These are phyloP conservation scores for Chironomus riparius DNA, from an alignment of 2,888 invertebrate species.

Conservation along the genomic window DNA sequence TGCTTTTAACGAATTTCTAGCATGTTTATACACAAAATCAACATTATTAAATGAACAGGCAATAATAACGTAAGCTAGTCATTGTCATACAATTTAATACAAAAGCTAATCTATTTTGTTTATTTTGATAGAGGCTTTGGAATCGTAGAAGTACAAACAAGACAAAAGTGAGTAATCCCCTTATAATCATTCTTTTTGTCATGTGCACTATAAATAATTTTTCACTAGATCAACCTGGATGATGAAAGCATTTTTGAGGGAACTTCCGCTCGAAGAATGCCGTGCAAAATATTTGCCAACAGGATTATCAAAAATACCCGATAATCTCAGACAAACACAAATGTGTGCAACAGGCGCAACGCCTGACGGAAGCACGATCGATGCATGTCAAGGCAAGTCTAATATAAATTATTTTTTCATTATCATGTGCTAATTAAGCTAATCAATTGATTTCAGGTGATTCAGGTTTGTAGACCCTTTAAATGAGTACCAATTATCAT, in stretches of 20 bases:
- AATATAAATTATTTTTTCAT: background rate
- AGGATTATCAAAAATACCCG: background rate
- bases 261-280: constrained; percentile 29
- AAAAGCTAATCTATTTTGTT: background rate
- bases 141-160: background rate
- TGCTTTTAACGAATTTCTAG: constrained; percentile 30
- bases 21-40: constrained; percentile 30
- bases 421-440: background rate
- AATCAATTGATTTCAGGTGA: constrained; percentile 31
- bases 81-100: constrained; percentile 4
- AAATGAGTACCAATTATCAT: too few species aligned
- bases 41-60: constrained; percentile 24
- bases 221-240: constrained; percentile 28
- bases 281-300: constrained; percentile 28
- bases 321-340: constrained; percentile 28
- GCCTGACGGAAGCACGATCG: constrained; percentile 29
- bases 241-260: constrained; percentile 31
- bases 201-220: background rate
- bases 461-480: background rate
- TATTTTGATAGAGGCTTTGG: background rate
- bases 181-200: background rate
- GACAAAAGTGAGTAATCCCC: background rate
- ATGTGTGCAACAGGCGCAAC: constrained; percentile 32
- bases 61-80: constrained; percentile 20
- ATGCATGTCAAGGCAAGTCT: constrained; percentile 35